Conservation (phyloP, 2,113 vertebrate species). For the Xyliphius kryptos region DNA sequence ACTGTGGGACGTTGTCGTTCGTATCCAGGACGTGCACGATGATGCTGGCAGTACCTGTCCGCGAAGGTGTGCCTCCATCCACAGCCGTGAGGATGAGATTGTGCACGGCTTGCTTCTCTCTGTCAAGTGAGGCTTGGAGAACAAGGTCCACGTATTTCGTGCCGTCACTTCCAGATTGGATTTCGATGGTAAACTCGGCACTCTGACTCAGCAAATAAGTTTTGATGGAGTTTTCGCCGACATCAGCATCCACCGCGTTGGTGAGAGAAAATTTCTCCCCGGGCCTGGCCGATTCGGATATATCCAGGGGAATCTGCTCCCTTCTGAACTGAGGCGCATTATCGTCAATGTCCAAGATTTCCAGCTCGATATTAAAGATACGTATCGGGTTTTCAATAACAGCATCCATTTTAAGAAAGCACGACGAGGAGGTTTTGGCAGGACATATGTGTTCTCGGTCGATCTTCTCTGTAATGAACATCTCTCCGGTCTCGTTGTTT, state of each 20-base stretch:
- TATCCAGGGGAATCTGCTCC: conserved; percentile 68
- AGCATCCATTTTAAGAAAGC: conserved; percentile 69
- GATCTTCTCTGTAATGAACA: conserved; percentile 65
- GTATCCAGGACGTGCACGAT: conserved; percentile 63
- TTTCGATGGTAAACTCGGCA: conserved; percentile 63
- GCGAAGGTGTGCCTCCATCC: conserved; percentile 64
- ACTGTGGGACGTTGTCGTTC: conserved; percentile 69
- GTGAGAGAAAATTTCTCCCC: conserved; percentile 73
- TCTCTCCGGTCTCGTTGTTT: conserved; percentile 66
- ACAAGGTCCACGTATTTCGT: conserved; percentile 70
- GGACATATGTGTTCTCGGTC: conserved; percentile 68
- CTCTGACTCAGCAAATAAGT: conserved; percentile 67
- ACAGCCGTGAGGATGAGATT: conserved; percentile 63
- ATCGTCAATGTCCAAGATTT: conserved; percentile 71
- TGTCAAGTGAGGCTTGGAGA: conserved; percentile 56
- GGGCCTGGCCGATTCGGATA: conserved; percentile 66
- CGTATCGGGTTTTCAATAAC: conserved; percentile 64
- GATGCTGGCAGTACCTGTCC: conserved; percentile 66
- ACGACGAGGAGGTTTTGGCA: conserved; percentile 60
- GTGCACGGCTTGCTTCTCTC: conserved; percentile 57
- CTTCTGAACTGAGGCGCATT: conserved; percentile 69
- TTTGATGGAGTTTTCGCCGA: conserved; percentile 67
- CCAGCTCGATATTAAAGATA: conserved; percentile 66
- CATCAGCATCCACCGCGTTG: conserved; percentile 70
- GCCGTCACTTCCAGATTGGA: conserved; percentile 65